A percentile compares a stretch with the other conserved stretches of the same genome.
phyloP scores from a whole-genome alignment of 1,140 invertebrate genomes.

The Hyles euphorbiae region DNA sequence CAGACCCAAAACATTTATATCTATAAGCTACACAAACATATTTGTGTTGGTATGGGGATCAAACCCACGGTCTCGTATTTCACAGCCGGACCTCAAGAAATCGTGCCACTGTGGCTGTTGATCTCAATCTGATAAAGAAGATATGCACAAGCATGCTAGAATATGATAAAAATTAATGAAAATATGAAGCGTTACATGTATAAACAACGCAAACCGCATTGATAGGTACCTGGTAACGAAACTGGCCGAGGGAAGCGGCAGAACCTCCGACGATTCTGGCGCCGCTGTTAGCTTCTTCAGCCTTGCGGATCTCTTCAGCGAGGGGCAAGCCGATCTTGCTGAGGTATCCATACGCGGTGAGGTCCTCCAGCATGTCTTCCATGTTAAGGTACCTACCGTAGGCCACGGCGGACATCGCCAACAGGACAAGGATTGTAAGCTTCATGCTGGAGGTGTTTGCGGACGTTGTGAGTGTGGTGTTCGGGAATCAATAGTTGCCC shows the following conservation, averaged over 20 bases:
- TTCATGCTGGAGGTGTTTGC: background rate
- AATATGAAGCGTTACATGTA: too few species aligned
- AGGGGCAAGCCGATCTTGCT: constrained; percentile 6
- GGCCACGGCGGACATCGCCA: constrained; percentile 8
- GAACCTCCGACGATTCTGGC: constrained; percentile 1
- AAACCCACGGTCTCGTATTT: too few species aligned
- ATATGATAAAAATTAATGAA: background rate
- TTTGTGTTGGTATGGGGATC: too few species aligned
- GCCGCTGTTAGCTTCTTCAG: background rate
- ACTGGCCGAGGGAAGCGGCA: background rate
- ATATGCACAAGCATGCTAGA: too few species aligned
- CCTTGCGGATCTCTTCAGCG: constrained; percentile 8
- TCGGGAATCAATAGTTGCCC: too few species aligned
- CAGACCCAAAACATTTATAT: too few species aligned
- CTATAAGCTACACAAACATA: too few species aligned
- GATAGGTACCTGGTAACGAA: constrained; percentile 11
- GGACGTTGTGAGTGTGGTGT: too few species aligned
- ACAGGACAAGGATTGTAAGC: constrained; percentile 4
- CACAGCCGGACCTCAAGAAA: too few species aligned
- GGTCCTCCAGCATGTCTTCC: background rate
- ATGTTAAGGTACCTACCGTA: background rate
- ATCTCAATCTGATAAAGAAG: too few species aligned
- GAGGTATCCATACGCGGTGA: constrained; percentile 10
- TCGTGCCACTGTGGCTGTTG: too few species aligned
- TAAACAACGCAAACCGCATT: too few species aligned